Evolutionary conservation across 2,888 invertebrate genomes (phyloP), one percentile per base, ranked within the genome.

Genomic region (Pandemis corylana): DNA sequence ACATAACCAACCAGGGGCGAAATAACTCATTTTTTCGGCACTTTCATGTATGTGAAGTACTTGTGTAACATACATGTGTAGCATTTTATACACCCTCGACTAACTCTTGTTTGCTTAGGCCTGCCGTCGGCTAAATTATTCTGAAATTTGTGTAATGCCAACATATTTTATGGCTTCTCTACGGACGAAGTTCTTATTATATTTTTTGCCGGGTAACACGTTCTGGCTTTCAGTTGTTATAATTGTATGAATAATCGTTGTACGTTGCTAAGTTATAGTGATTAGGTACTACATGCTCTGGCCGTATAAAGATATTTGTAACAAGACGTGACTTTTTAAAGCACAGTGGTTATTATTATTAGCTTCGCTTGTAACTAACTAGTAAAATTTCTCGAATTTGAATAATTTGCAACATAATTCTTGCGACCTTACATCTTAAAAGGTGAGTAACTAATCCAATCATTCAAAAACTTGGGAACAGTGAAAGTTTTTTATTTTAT

Each of bases 121-220:
- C 86, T 79, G 79, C 80, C 78, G 71, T 75, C 82, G 80, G 80
- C 86, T 89, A 89, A 90, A 89, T 89, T 90, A 90, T 90, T 89
- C 87, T 87, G 84, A 83, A 83, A 80, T 71, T 75, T 75, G 78
- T 82, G 84, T 83, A 86, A 85, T 85, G 81, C 87, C 83, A 86
- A 87, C 86, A 87, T 87, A 88, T 87, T 74, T 87, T 88, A 88
- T 86, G 82, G 84, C 84, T 79, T 85, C 86, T 87, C 85, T 84
- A 84, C 83, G 83, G 85, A 41, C 49, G 36, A 10, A 66, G 15
- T 59, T 59, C 44, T 72, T 72, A 53, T 62, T 53, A 46, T 63
- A 41, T 46, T 64, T 53, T 71, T 72, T 71, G 28, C 28, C n/a
- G 5, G 49, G 9, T 28, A 44, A 15, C 41, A 51, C n/a, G 41